Conservation (phyloP, 1,140 invertebrate species). For the Acromyrmex heyeri region DNA sequence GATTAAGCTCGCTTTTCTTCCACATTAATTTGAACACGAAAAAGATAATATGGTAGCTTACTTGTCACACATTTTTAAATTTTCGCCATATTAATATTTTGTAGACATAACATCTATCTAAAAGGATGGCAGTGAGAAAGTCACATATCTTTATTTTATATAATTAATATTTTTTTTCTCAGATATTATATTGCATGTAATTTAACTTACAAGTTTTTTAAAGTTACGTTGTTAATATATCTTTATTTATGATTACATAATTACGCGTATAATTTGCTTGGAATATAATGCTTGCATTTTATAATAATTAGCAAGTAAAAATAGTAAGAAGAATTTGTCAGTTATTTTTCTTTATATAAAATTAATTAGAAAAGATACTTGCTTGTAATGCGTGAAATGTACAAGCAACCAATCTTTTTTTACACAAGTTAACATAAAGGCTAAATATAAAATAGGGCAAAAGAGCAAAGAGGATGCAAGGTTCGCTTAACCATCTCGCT, state of each 20-base stretch:
- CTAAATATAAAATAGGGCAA: slow-evolving; percentile 17
- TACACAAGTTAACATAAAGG: slow-evolving; percentile 35
- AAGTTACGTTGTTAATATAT: not conserved
- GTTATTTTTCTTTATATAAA: not conserved
- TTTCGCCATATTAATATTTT: not conserved
- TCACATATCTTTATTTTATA: not conserved
- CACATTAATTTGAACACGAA: not conserved
- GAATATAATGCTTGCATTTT: not conserved
- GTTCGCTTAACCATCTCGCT: slow-evolving; percentile 27
- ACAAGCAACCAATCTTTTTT: not conserved
- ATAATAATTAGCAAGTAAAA: not conserved
- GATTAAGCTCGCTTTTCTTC: not conserved
- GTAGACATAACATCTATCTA: too few species aligned
- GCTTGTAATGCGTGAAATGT: not conserved
- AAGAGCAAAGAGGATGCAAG: slow-evolving; percentile 35
- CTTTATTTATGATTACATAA: not conserved
- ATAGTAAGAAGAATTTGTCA: not conserved
- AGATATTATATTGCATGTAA: not conserved
- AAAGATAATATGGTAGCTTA: not conserved
- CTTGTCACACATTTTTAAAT: not conserved
- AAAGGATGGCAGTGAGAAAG: too few species aligned
- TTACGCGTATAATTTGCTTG: not conserved
- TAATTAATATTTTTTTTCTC: not conserved
- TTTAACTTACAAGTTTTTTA: not conserved
- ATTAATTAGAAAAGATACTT: slow-evolving; percentile 23